Conservation (phyloP, 1,140 invertebrate species). For the Drosophila funebris region DNA sequence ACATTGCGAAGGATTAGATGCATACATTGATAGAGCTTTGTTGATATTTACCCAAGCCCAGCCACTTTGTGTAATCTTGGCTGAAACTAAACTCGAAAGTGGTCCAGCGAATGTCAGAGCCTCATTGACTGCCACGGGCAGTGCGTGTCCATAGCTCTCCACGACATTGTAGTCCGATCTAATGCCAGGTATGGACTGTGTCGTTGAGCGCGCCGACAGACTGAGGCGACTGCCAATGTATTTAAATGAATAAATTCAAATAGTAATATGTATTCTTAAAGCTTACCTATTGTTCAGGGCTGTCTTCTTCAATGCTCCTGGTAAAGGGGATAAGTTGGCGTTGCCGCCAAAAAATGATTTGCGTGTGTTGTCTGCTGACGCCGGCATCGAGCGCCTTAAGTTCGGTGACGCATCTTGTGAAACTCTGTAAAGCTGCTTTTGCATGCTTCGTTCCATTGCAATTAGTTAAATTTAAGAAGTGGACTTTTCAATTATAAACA, state of each 20-base stretch:
- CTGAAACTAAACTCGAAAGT: slow-evolving; percentile 86
- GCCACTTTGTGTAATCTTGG: slow-evolving; percentile 87
- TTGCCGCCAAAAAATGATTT: slow-evolving; percentile 71
- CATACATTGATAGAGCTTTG: not conserved
- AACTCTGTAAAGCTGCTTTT: slow-evolving; percentile 52
- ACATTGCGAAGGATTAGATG: too few relatives aligned
- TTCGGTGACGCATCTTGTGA: slow-evolving; percentile 52
- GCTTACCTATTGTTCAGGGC: slow-evolving; percentile 56
- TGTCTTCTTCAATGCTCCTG: slow-evolving; percentile 54
- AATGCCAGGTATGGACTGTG: slow-evolving; percentile 88
- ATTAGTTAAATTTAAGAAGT: not conserved
- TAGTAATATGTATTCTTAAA: too few relatives aligned
- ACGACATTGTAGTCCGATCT: slow-evolving; percentile 88
- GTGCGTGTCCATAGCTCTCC: slow-evolving; percentile 90
- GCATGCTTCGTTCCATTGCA: slow-evolving; percentile 47
- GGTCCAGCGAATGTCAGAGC: slow-evolving; percentile 91
- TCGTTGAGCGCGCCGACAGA: slow-evolving; percentile 86
- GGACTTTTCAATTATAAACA: slow-evolving; percentile 34
- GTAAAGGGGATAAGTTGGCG: slow-evolving; percentile 27
- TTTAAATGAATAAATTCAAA: not conserved
- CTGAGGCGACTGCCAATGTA: slow-evolving; percentile 85
- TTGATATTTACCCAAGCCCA: slow-evolving; percentile 88
- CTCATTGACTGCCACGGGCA: slow-evolving; percentile 95
- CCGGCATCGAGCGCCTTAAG: slow-evolving; percentile 27
- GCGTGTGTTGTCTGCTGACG: slow-evolving; percentile 40